Base-by-base conservation (phyloP, 2,797 vertebrate genomes). In the Philypnodon macrostomus region DNA sequence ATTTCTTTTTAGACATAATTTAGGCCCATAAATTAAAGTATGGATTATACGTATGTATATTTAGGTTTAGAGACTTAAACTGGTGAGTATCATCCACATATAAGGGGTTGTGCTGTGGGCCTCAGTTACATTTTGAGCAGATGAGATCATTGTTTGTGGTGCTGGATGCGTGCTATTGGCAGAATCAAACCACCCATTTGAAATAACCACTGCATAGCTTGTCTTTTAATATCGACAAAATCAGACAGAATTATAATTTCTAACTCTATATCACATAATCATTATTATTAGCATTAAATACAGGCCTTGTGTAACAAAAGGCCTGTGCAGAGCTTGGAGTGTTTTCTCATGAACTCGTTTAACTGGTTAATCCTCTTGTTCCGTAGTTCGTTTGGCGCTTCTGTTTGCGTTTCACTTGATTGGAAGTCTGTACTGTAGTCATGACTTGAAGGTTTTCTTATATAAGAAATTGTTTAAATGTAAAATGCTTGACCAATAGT, bases 81-180 rank as follows among this genome's bases (percentile, higher is more conserved):
- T 11, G 37, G 34, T 58, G 3, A 14, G 21, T 64, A 23, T 56
- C 23, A 17, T 54, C 15, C 10, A 67, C 68, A 63, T 75, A 45
- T 61, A 78, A 4, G 52, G 62, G 62, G 17, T 46, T 23, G 8
- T 8, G 9, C 18, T 18, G 12, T 9, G 19, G 59, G 41, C 54
- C 39, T 1, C 17, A 52, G 61, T 73, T 50, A 65, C 77, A 85
- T 88, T 85, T 79, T 77, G 53, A 70, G 18, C 57, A 65, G 65
- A 77, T 87, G 78, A 87, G 73, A 61, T 85, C 84, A 86, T 68
- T 4, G 36, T 67, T 67, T 62, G 60, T 57, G 51, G 27, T 53
- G 52, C 61, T 52, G 39, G 31, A 58, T 54, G 45, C 42, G 31
- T 50, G 39, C 39, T 73, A 50, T 45, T 63, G 37, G 55, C 46